Evolutionary conservation across 2,797 vertebrate species (phyloP).

Genomic region (Buceros bicornis): DNA sequence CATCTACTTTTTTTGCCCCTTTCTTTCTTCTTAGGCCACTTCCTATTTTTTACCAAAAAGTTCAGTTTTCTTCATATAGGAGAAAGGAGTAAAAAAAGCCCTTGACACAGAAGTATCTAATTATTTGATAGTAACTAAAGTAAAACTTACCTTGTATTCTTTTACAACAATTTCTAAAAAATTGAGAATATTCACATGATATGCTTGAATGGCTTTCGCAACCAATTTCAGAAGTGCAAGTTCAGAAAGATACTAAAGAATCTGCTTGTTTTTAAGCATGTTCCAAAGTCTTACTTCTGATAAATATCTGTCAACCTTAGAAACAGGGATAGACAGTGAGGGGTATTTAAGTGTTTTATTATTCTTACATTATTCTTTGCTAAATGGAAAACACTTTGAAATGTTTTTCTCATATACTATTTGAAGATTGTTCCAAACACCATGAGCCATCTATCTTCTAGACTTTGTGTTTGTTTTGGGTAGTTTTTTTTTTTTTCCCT

Average conservation of each 20-base stretch:
- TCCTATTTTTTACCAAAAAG: neutral
- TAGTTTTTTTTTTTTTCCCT: neutral
- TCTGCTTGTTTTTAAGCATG: neutral
- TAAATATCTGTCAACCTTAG: neutral
- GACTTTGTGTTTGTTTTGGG: neutral
- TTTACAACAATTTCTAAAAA: neutral
- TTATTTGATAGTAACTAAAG: neutral
- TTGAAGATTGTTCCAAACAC: conserved; percentile 29
- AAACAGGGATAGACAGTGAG: neutral
- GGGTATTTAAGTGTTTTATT: conserved; percentile 3
- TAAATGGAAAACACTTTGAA: conserved; percentile 38
- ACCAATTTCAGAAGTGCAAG: neutral
- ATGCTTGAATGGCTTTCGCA: neutral
- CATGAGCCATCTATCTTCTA: neutral
- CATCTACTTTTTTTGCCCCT: rapidly evolving
- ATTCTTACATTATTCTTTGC: neutral
- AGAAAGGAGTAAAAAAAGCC: neutral
- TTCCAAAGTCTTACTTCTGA: neutral
- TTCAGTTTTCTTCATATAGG: neutral
- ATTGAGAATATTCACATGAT: neutral
- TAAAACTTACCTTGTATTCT: neutral
- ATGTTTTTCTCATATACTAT: neutral
- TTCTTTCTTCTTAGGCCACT: neutral
- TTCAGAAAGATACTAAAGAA: neutral
- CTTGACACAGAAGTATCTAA: neutral